Base-by-base conservation (phyloP, 2,888 invertebrate species). In the Aelia acuminata region DNA sequence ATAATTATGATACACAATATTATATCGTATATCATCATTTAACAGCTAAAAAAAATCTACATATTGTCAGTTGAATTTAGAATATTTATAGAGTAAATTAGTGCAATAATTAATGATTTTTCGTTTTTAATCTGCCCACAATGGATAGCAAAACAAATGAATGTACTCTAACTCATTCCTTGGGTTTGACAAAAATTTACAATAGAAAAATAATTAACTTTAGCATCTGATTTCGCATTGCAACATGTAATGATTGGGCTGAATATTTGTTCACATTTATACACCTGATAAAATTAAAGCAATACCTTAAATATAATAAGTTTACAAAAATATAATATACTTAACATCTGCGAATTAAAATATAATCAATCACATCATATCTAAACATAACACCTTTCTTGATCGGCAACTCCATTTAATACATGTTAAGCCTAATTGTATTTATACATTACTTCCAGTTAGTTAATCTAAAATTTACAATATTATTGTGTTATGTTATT, bases 281-380 rank as follows among this genome's bases (percentile, higher is more conserved):
- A 70, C 7, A 80, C 35, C 80, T 80, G 50, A 75, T 87, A 87
- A 84, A 84, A 80, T 63, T 87, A 87, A 87, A 57, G 26, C 43
- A 87, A 87, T 31, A 48, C 47, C 87, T 87, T 87, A 87, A 87
- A 85, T 53, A 85, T 49, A 85, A 53, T 87, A 84, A 84, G 48
- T 84, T 84, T 87, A 87, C 84, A 87, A 87, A 87, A 87, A 87
- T 87, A 87, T 87, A 87, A 80, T 87, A 87, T 48, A 48, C 87
- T 80, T 84, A 87, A 87, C 84, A 84, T 87, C 43, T 87, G 87
- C 87, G 39, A 80, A 87, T 87, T 63, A 50, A 87, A 87, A 84
- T 87, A 87, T 87, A 80, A 80, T 85, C 80, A 87, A 87, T 87
- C 87, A 87, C 87, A 87, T 49, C 26, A 70, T 49, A 49, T 80